Evolutionary conservation across 2,797 vertebrate species (phyloP).

Genomic region (Mycteria americana): DNA sequence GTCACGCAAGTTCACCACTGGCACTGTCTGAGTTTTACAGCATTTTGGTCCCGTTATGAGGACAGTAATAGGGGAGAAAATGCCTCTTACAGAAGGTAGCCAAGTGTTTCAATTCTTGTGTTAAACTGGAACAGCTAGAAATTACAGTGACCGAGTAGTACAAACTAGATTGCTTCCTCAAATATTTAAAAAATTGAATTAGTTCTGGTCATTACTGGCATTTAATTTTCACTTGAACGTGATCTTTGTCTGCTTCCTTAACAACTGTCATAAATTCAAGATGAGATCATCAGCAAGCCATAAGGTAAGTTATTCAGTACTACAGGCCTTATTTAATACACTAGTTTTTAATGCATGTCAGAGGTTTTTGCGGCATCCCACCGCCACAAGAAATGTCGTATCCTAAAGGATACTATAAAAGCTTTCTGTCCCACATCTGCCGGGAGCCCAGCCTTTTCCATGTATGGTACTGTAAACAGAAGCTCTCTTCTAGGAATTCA

Average conservation of each 20-base stretch:
- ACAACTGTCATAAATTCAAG: not conserved
- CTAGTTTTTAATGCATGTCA: not conserved
- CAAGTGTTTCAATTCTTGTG: not conserved
- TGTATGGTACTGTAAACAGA: constrained; percentile 61
- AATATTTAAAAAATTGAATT: not conserved
- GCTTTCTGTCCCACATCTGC: constrained; percentile 6
- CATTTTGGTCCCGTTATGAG: not conserved
- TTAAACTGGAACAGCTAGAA: not conserved
- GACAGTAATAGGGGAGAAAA: not conserved
- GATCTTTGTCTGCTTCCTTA: not conserved
- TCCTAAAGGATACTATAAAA: not conserved
- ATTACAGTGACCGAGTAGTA: not conserved
- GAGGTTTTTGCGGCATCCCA: not conserved
- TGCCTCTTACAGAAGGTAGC: not conserved
- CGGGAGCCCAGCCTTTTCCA: not conserved
- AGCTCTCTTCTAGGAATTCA: constrained; percentile 49
- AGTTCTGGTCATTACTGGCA: not conserved
- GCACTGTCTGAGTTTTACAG: not conserved
- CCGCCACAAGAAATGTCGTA: not conserved
- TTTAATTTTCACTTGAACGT: not conserved
- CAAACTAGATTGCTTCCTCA: not conserved
- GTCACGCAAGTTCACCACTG: not conserved
- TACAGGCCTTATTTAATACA: not conserved
- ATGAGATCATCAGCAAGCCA: not conserved
- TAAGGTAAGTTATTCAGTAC: not conserved